Conservation (phyloP, 2,888 invertebrate species). For the Drosophila birchii region DNA sequence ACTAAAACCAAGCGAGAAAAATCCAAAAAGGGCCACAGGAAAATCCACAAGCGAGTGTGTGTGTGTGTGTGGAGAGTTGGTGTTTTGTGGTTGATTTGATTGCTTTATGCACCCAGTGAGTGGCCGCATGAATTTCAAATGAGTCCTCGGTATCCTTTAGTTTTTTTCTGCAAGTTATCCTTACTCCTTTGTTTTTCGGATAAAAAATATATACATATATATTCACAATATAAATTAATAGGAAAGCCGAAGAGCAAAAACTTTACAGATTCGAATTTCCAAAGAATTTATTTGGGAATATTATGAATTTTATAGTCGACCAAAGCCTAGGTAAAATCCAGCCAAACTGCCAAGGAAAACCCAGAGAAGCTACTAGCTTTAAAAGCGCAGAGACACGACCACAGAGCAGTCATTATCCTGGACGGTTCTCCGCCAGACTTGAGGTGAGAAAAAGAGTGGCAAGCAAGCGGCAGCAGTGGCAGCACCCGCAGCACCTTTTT, state of each 20-base stretch:
- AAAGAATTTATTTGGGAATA: too few relatives aligned
- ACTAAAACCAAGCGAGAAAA: conserved; percentile 2
- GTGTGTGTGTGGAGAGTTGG: too few relatives aligned
- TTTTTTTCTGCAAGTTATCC: background rate
- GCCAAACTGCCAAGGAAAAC: background rate
- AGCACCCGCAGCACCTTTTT: conserved; percentile 15
- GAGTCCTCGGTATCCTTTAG: conserved; percentile 41
- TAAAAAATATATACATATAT: background rate
- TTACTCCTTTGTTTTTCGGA: background rate
- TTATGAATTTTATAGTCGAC: background rate
- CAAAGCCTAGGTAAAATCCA: background rate
- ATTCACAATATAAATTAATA: conserved; percentile 1
- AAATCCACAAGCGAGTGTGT: conserved; percentile 25
- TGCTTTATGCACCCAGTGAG: conserved; percentile 83
- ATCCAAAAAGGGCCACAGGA: conserved; percentile 6
- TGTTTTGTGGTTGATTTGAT: conserved; percentile 82
- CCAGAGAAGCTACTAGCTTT: conserved; percentile 19
- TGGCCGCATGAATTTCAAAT: conserved; percentile 83
- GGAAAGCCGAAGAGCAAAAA: background rate
- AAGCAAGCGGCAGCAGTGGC: background rate
- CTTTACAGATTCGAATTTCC: too few relatives aligned
- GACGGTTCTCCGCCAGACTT: conserved; percentile 5
- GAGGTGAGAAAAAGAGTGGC: conserved; percentile 8
- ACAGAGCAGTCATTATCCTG: conserved; percentile 65
- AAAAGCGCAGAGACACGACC: conserved; percentile 55